Percentiles rank a stretch among this genome's conserved stretches.
Conservation (phyloP, 2,888 invertebrate genomes). For the Mechanitis messenoides region DNA sequence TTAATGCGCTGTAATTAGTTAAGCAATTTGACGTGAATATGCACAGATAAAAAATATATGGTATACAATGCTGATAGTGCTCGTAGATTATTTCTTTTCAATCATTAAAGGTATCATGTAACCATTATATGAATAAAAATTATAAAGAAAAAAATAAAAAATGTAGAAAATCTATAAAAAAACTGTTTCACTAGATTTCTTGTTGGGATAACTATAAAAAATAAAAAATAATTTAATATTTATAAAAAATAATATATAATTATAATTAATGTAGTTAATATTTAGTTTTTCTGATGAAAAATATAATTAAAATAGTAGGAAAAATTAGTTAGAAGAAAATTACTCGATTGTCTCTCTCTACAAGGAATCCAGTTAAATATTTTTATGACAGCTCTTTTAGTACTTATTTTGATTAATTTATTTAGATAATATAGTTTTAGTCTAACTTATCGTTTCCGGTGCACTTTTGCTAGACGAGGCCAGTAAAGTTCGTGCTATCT, state of each 20-base stretch:
- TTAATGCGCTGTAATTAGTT: constrained; percentile 45
- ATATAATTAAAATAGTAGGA: not conserved
- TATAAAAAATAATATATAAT: too few species aligned
- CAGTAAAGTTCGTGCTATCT: constrained; percentile 19
- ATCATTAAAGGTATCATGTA: constrained; percentile 44
- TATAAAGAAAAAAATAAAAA: constrained; percentile 61
- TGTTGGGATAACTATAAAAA: constrained; percentile 34
- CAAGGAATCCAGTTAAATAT: constrained; percentile 19
- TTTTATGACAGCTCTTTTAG: constrained; percentile 35
- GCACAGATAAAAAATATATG: constrained; percentile 47
- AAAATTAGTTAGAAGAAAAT: constrained; percentile 5
- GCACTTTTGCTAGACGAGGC: constrained; percentile 24
- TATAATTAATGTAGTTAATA: too few species aligned
- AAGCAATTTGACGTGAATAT: constrained; percentile 45
- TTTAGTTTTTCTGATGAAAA: too few species aligned
- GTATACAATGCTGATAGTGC: constrained; percentile 21
- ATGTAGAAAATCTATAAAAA: constrained; percentile 28
- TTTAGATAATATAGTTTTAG: constrained; percentile 28
- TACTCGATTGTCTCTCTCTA: not conserved
- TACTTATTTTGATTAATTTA: constrained; percentile 37
- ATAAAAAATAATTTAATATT: too few species aligned
- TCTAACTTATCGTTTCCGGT: constrained; percentile 19
- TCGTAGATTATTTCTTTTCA: constrained; percentile 16
- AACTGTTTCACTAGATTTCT: constrained; percentile 37
- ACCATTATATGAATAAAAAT: constrained; percentile 52